Percentiles rank a stretch among this genome's conserved stretches.
Conservation (phyloP, 2,113 vertebrate genomes). For the Sprattus sprattus region DNA sequence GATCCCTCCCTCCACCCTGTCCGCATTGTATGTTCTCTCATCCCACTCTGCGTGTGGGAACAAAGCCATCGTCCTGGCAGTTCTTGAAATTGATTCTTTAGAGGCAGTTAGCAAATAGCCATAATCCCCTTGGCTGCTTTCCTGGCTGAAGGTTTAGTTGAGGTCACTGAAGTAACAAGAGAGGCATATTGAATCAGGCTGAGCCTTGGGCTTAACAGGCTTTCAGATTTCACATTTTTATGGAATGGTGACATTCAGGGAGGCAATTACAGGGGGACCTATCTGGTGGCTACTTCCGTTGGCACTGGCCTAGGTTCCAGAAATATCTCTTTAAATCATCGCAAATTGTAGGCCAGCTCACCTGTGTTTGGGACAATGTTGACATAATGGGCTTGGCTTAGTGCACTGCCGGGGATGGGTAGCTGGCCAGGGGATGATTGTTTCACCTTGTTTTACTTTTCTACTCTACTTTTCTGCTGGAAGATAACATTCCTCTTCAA, state of each 20-base stretch:
- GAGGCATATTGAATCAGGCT: slow-evolving; percentile 5
- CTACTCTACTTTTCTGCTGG: no score
- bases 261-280: not conserved
- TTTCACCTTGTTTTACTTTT: not conserved
- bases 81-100: slow-evolving; percentile 46
- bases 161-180: slow-evolving; percentile 21
- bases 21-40: slow-evolving; percentile 8
- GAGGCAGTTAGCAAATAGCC: slow-evolving; percentile 31
- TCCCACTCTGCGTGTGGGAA: slow-evolving; percentile 19
- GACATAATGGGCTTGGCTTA: not conserved
- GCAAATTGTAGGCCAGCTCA: slow-evolving; percentile 4
- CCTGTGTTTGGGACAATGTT: not conserved
- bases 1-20: no score
- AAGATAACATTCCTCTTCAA: not conserved
- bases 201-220: not conserved
- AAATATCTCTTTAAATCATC: not conserved
- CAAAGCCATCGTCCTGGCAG: slow-evolving; percentile 39
- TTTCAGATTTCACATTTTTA: slow-evolving; percentile 17
- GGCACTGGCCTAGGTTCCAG: not conserved
- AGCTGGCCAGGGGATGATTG: not conserved
- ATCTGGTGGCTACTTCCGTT: not conserved
- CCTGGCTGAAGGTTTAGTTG: slow-evolving; percentile 23
- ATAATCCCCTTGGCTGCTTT: slow-evolving; percentile 35
- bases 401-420: not conserved
- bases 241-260: slow-evolving; percentile 11